Evolutionary conservation across 2,113 vertebrate species (phyloP), one percentile per base, ranked within the genome.

Genomic region (Centrocercus urophasianus): DNA sequence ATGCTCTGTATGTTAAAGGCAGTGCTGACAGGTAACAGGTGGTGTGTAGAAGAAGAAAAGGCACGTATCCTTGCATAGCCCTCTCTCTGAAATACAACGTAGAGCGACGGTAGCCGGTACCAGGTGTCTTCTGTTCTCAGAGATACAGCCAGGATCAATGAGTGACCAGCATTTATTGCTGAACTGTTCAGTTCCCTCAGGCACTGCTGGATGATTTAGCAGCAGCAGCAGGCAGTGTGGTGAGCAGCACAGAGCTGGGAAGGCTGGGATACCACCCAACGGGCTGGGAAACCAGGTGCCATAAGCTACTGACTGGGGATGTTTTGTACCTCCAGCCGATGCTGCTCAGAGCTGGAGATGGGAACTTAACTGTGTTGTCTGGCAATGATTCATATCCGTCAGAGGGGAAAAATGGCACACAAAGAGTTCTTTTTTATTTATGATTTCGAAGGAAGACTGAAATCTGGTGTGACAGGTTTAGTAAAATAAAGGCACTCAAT

Each of bases 381-480:
- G 83, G 20, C 63, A 71, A 2, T 1, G 70, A 52, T 93, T 86
- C 59, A 3, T 59, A 84, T 0, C 67, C 81, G 90, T 77, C 90
- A 92, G 89, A 92, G 91, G 61, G 84, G 89, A 93, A 93, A 92
- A 94, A 95, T 52, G 84, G 79, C 71, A 87, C 94, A 96, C 94
- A 95, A 96, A 94, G 81, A 69, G 32, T 79, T 91, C 94, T 83
- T 96, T 95, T 95, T 92, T 94, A 45, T 71, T 96, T 45, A 11
- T 93, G 87, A 91, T 93, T 96, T 73, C 85, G 70, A 63, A 92
- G 91, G 91, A 95, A 94, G 87, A 92, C 78, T 92, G 94, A 95
- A 95, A 96, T 93, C 93, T 96, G 84, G 87, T 94, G 91, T 83
- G 91, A 92, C 93, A 91, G 91, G 89, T 91, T 96, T 15, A 91